phyloP scores from a whole-genome alignment of 2,113 vertebrate species.

The Crotalus tigris region DNA sequence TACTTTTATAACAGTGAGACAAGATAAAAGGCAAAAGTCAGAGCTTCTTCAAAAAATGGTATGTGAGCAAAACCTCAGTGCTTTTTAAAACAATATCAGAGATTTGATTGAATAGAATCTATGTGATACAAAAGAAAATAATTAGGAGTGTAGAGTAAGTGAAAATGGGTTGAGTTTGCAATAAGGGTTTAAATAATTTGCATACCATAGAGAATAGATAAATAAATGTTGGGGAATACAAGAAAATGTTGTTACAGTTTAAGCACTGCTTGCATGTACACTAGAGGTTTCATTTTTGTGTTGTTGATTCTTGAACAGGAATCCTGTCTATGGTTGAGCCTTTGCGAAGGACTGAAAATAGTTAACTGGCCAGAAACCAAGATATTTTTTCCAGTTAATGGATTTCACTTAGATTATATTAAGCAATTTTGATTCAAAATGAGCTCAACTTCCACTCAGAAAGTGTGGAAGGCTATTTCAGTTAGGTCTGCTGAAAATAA shows the following conservation, averaged over 20 bases:
- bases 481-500: conserved; percentile 55
- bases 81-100: conserved; percentile 19
- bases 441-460: conserved; percentile 27
- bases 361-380: conserved; percentile 38
- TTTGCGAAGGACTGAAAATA: conserved; percentile 21
- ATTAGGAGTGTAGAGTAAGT: conserved; percentile 63
- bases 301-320: conserved; percentile 25
- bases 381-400: conserved; percentile 35
- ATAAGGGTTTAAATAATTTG: not conserved
- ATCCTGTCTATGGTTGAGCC: conserved; percentile 20
- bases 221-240: conserved; percentile 42
- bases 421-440: conserved; percentile 61
- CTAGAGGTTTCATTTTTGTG: conserved; percentile 16
- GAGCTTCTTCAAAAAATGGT: not conserved
- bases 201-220: conserved; percentile 34
- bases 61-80: conserved; percentile 4
- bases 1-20: not conserved
- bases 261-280: not conserved
- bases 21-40: conserved; percentile 13
- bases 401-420: conserved; percentile 39
- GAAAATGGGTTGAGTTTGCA: conserved; percentile 55
- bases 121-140: conserved; percentile 34
- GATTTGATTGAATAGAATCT: conserved; percentile 26
- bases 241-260: conserved; percentile 30
- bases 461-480: conserved; percentile 33